Base-by-base conservation (phyloP, 2,888 invertebrate genomes). In the Campaea margaritaria region DNA sequence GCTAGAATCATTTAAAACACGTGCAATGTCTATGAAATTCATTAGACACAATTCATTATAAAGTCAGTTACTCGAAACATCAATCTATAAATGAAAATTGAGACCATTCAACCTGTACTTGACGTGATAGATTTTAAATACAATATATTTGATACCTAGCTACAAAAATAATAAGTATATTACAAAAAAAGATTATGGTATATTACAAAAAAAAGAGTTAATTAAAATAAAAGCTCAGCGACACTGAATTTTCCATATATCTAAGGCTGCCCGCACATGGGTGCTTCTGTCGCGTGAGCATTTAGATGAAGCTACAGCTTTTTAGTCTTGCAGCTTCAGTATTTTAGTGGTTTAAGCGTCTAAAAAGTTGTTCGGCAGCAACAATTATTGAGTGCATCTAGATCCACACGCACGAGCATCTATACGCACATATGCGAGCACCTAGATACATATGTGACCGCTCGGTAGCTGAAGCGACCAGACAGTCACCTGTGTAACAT, bases 151-250 rank as follows among this genome's bases (percentile, higher is more conserved):
- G 78, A 80, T 76, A 84, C 78, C 83, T 84, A 85, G 74, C 79
- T 83, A 87, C 77, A 81, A 82, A 86, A 81, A 83, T 85, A 86
- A 83, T 85, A 82, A 83, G 83, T 85, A 87, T 84, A 84, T 82
- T 85, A n/a, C n/a, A n/a, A n/a, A n/a, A n/a, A n/a, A n/a, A n/a
- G n/a, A n/a, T n/a, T n/a, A n/a, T 83, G 84, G 75, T 84, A 85
- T 85, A 75, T 84, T 83, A 86, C 81, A 86, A 84, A 86, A 59
- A 85, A 31, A 82, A 85, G 81, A 76, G 81, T 79, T 79, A 85
- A 81, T 82, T 86, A 87, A 85, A 89, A 84, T 82, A 83, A 83
- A 82, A 83, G 79, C 74, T 85, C 83, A 83, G 84, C 74, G 81
- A 84, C 83, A 83, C 78, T 82, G 79, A 81, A 82, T 82, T 82